Evolutionary conservation across 2,888 invertebrate genomes (phyloP), one percentile per base, ranked within the genome.

Genomic region (Zygaena filipendulae): DNA sequence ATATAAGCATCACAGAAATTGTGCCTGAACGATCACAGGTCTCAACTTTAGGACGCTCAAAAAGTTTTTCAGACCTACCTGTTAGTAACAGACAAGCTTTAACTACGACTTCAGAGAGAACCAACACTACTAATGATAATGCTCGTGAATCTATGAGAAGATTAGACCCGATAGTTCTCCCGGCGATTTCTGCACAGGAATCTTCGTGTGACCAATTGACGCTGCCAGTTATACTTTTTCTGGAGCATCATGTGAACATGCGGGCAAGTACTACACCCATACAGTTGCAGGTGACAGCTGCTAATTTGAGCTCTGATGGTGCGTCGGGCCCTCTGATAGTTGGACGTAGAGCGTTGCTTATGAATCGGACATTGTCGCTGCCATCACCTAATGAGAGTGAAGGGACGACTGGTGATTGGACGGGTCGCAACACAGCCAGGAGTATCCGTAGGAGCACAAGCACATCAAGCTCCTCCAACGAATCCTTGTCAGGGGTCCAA

Each of bases 341-440:
- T 6, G 77, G 77, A 4, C 64, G 77, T 2, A 52, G 70, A 28
- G 62, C 77, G 9, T 51, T 79, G 40, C 46, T 77, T 16, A 77
- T 77, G 72, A 77, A 77, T 34, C 51, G 77, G 13, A 58, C 77
- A 4, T 40, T 77, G 28, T 77, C 77, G 0, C 45, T 77, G 13
- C 77, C 77, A 1, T 75, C 77, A 2, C 77, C 77, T 0, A 72
- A 62, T 2, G 75, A 71, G 5, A 75, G 69, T 52, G 75, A 75
- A 33, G 54, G 63, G 27, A 67, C 69, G 1, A 42, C 60, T 1
- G 67, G 52, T 2, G 70, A 71, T 11, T 79, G 77, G 75, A 63
- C 69, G 2, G 69, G 69, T 1, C 52, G 63, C 3, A 70, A 59
- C 33, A 69, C 66, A 2, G 58, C 62, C 4, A 47, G 68, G 26